A percentile compares a stretch with the other conserved stretches of the same genome.
Conservation (phyloP, 2,113 vertebrate species). For the Plestiodon gilberti region DNA sequence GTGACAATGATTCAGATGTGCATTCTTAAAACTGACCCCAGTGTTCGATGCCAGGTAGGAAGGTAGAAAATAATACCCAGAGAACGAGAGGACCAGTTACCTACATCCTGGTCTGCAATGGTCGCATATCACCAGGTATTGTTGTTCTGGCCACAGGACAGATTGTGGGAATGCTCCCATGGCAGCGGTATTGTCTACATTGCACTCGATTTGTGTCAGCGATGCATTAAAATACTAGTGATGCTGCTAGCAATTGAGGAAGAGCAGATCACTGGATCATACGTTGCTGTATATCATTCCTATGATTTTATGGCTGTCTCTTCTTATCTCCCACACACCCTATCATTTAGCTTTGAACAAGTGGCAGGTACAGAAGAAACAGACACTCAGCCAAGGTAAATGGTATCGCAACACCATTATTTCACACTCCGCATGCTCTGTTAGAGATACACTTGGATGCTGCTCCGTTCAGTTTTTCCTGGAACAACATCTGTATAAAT, state of each 20-base stretch:
- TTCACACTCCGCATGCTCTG: background rate
- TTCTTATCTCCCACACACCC: background rate
- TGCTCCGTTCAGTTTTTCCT: background rate
- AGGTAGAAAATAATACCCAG: background rate
- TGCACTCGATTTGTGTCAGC: background rate
- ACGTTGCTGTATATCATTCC: accelerated
- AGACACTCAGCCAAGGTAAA: background rate
- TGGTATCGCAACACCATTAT: background rate
- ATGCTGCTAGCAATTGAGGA: background rate
- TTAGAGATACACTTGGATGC: background rate
- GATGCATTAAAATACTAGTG: background rate
- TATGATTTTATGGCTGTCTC: slow-evolving; percentile 23
- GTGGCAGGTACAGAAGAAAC: background rate
- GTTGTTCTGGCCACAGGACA: background rate
- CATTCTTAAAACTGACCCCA: background rate
- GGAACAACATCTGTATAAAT: background rate
- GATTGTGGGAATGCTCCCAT: background rate
- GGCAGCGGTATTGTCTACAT: background rate
- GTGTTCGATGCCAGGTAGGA: background rate
- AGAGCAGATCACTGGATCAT: background rate
- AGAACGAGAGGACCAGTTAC: background rate
- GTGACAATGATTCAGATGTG: background rate
- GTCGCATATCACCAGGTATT: background rate
- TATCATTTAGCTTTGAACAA: background rate
- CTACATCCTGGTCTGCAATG: background rate